Evolutionary conservation across 2,888 invertebrate species (phyloP).

Genomic region (Plutella xylostella): DNA sequence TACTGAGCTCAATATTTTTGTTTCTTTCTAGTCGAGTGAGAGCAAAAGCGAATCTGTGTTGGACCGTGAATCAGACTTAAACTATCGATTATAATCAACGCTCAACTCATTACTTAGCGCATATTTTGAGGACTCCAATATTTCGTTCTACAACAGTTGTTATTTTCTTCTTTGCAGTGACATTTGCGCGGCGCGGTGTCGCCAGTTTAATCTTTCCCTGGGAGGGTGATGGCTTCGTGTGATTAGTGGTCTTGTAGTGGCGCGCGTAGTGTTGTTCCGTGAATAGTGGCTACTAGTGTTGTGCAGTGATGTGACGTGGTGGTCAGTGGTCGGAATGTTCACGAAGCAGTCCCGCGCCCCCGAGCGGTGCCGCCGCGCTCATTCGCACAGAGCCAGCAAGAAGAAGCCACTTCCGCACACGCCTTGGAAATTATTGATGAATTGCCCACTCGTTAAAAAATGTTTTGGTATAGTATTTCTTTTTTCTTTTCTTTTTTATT

Average conservation of each 20-base stretch:
- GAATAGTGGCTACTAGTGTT: slow-evolving; percentile 33
- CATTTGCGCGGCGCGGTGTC: slow-evolving; percentile 37
- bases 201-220: slow-evolving; percentile 40
- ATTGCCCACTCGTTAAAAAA: slow-evolving; percentile 71
- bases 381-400: slow-evolving; percentile 58
- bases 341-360: slow-evolving; percentile 63
- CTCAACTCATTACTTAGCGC: no score
- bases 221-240: slow-evolving; percentile 52
- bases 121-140: no score
- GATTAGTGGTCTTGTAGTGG: slow-evolving; percentile 48
- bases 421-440: slow-evolving; percentile 71
- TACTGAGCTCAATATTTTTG: not conserved
- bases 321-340: slow-evolving; percentile 60
- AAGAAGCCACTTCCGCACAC: slow-evolving; percentile 64
- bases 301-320: slow-evolving; percentile 46
- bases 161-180: slow-evolving; percentile 63
- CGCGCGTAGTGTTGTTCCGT: slow-evolving; percentile 24
- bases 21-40: slow-evolving; percentile 15
- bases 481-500: slow-evolving; percentile 28
- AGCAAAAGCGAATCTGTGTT: slow-evolving; percentile 26
- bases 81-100: no score
- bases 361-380: slow-evolving; percentile 57
- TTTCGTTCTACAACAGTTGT: no score
- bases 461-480: slow-evolving; percentile 67
- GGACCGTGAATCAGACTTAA: no score